Conservation (phyloP, 1,140 invertebrate genomes). For the Diplogasteroides magnus region DNA sequence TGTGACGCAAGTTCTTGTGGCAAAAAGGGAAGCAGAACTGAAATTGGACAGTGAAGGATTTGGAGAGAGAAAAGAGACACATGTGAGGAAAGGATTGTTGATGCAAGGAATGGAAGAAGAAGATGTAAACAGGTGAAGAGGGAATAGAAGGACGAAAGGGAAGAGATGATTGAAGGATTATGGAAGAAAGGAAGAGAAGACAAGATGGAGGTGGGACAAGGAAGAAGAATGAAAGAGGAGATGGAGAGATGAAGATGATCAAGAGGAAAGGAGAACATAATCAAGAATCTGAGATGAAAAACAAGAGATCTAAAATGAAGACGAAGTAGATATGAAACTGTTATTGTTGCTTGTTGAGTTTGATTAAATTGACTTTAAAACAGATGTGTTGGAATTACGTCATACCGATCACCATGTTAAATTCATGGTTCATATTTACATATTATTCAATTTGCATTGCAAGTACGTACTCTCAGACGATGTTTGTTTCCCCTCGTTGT, state of each 20-base stretch:
- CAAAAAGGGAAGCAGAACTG: constrained; percentile 82
- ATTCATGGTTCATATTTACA: no score
- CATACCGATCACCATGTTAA: no score
- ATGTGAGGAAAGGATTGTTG: constrained; percentile 79
- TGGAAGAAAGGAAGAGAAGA: constrained; percentile 12
- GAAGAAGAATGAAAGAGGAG: constrained; percentile 2
- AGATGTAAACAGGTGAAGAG: constrained; percentile 62
- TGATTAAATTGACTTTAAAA: no score
- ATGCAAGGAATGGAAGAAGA: constrained; percentile 76
- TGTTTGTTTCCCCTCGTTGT: no score
- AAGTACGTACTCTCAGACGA: no score
- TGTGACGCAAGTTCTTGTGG: constrained; percentile 81
- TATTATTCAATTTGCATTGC: not conserved
- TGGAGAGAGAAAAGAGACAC: constrained; percentile 77
- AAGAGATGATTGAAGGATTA: not conserved
- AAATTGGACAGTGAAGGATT: constrained; percentile 83
- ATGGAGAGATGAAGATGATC: not conserved
- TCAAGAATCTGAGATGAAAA: not conserved
- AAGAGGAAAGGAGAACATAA: not conserved
- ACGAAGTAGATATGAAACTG: not conserved
- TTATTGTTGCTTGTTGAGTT: not conserved
- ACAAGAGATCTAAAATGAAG: not conserved
- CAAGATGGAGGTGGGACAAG: constrained; percentile 1
- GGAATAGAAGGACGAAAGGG: constrained; percentile 57
- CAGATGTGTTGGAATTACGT: no score